Conservation (phyloP, 2,888 invertebrate species). For the Allolobophora icterica region DNA sequence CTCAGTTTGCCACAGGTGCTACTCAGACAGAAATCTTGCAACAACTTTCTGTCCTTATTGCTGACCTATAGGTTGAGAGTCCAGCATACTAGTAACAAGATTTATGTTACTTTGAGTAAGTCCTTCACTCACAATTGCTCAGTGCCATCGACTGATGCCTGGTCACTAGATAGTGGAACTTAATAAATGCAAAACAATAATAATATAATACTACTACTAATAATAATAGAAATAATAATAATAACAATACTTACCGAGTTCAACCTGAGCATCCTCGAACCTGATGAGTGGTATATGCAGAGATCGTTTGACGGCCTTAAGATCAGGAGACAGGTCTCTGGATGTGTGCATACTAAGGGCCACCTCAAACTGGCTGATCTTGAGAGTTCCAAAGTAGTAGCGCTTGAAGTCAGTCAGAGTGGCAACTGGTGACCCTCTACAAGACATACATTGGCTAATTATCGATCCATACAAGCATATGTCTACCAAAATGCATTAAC, state of each 20-base stretch:
- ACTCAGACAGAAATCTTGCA: no score
- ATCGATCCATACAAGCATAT: neutral
- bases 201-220: no score
- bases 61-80: no score
- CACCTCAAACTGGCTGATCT: slow-evolving; percentile 81
- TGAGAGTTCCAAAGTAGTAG: slow-evolving; percentile 84
- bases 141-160: no score
- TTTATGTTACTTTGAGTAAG: no score
- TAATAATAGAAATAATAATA: no score
- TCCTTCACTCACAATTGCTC: no score
- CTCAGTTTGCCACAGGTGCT: no score
- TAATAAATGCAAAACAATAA: no score
- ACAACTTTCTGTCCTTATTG: no score
- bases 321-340: slow-evolving; percentile 78
- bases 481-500: neutral
- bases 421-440: slow-evolving; percentile 77
- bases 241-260: slow-evolving; percentile 70
- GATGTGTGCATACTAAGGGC: slow-evolving; percentile 88
- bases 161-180: no score
- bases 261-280: slow-evolving; percentile 94
- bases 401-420: slow-evolving; percentile 80
- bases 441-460: slow-evolving; percentile 31
- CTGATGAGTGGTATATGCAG: slow-evolving; percentile 87
- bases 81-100: no score
- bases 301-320: slow-evolving; percentile 81